phyloP scores from a whole-genome alignment of 2,888 invertebrate genomes.

The Microctonus brassicae region DNA sequence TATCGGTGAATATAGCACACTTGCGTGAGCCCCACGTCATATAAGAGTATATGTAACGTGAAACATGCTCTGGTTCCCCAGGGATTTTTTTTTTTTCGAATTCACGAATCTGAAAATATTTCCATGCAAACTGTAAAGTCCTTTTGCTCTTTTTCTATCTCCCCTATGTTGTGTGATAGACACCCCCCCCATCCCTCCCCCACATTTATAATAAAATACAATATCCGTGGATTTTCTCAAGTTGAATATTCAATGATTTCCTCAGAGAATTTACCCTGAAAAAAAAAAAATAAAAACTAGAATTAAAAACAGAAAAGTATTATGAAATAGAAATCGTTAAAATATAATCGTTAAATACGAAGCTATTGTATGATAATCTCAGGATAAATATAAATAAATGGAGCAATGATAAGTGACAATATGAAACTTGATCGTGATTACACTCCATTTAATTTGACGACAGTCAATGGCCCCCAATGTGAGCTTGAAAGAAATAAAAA shows the following conservation, averaged over 20 bases:
- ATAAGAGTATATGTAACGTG: conserved; percentile 18
- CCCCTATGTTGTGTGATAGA: conserved; percentile 21
- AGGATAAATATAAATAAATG: background rate
- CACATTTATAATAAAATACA: conserved; percentile 68
- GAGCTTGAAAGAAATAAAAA: conserved; percentile 7
- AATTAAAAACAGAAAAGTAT: conserved; percentile 36
- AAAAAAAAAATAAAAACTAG: conserved; percentile 34
- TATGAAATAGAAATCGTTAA: conserved; percentile 61
- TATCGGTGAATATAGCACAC: conserved; percentile 18
- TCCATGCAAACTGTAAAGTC: conserved; percentile 63
- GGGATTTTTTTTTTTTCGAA: conserved; percentile 54
- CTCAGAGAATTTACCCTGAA: conserved; percentile 74
- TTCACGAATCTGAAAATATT: conserved; percentile 67
- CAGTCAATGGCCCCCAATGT: background rate
- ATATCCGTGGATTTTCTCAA: conserved; percentile 70
- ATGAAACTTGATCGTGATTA: background rate
- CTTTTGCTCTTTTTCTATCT: conserved; percentile 29
- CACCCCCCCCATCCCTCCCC: background rate
- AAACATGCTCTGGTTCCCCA: conserved; percentile 47
- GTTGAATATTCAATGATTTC: conserved; percentile 85
- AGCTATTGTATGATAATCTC: conserved; percentile 26
- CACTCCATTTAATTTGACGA: conserved; percentile 1
- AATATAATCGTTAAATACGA: conserved; percentile 38
- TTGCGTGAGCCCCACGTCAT: conserved; percentile 10
- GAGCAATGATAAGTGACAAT: background rate